These are phyloP conservation scores for Pantala flavescens DNA, from an alignment of 1,140 invertebrate species.

Conservation along the genomic window DNA sequence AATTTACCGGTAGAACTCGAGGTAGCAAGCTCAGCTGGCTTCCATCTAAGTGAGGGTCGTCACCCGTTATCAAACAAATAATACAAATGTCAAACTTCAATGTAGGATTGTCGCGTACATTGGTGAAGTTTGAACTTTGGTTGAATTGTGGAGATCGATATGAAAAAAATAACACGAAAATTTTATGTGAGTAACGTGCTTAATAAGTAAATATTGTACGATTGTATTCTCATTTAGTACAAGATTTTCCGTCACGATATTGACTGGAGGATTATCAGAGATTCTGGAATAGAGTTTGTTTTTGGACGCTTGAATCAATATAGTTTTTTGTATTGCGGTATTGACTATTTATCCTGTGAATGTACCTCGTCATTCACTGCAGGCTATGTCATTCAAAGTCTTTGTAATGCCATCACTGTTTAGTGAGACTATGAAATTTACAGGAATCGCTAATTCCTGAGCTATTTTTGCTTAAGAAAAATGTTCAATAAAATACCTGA, in stretches of 20 bases:
- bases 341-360: not conserved
- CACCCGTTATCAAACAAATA: not conserved
- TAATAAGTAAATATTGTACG: not conserved
- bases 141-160: not conserved
- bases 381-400: too few species aligned
- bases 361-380: not conserved
- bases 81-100: not conserved
- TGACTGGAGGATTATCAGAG: not conserved
- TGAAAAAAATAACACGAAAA: not conserved
- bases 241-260: not conserved
- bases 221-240: not conserved
- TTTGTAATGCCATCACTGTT: too few species aligned
- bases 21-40: too few species aligned
- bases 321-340: not conserved
- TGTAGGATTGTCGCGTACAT: not conserved
- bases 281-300: not conserved
- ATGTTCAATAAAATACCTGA: slow-evolving; percentile 48
- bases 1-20: too few species aligned
- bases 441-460: not conserved
- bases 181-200: not conserved
- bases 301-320: not conserved
- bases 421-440: not conserved
- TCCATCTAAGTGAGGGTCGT: too few species aligned
- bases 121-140: not conserved
- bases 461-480: slow-evolving; percentile 20